Percentiles rank a stretch among this genome's conserved stretches.
Conservation (phyloP, 1,140 invertebrate genomes). For the Aphelenchoides fujianensis region DNA sequence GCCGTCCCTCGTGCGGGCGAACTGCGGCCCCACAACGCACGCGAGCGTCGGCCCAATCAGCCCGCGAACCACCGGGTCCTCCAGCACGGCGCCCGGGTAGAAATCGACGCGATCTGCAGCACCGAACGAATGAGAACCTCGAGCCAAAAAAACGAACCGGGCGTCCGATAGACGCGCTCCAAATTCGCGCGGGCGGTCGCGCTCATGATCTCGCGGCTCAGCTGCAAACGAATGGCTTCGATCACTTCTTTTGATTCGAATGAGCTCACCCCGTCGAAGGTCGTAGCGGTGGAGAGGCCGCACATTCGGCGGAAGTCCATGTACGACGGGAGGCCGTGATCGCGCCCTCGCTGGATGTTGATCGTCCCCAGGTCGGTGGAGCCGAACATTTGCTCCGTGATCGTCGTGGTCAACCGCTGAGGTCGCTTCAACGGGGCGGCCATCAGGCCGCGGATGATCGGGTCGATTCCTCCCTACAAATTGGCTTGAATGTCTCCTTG, state of each 20-base stretch:
- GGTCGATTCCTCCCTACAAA: constrained; percentile 55
- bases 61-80: constrained; percentile 59
- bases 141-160: constrained; percentile 25
- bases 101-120: constrained; percentile 57
- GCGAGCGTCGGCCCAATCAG: constrained; percentile 74
- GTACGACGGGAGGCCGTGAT: constrained; percentile 68
- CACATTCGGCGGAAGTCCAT: constrained; percentile 75
- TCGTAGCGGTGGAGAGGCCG: constrained; percentile 69
- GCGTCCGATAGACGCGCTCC: constrained; percentile 41
- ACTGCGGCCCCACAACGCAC: constrained; percentile 92
- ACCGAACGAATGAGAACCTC: not conserved
- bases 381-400: constrained; percentile 63
- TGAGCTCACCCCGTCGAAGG: constrained; percentile 71
- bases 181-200: constrained; percentile 45
- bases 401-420: constrained; percentile 54
- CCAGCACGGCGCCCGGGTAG: constrained; percentile 57
- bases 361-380: constrained; percentile 63
- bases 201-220: constrained; percentile 56
- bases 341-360: constrained; percentile 64
- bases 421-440: constrained; percentile 55
- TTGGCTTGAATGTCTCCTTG: constrained; percentile 10
- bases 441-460: constrained; percentile 59
- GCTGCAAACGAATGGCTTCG: too few species aligned
- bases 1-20: constrained; percentile 69
- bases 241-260: not conserved